These are phyloP conservation scores for Dendronephthya gigantea DNA, from an alignment of 64 coral and sea anemone genomes.

Conservation along the genomic window DNA sequence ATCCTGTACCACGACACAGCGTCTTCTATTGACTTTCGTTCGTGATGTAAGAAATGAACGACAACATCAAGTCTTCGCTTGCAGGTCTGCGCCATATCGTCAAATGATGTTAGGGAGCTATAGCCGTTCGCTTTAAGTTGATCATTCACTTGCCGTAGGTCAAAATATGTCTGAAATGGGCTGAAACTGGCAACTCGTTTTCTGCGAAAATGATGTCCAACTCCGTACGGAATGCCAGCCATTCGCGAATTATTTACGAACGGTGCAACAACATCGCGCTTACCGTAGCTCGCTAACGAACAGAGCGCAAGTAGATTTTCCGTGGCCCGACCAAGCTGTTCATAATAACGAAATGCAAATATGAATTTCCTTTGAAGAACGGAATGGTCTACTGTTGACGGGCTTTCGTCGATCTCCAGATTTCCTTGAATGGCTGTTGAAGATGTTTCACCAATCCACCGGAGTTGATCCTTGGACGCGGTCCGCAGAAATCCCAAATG, in stretches of 20 bases:
- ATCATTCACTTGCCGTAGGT: slow-evolving; percentile 50
- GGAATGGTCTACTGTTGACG: not conserved
- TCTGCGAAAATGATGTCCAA: slow-evolving; percentile 61
- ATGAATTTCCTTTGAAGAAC: slow-evolving; percentile 44
- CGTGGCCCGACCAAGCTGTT: slow-evolving; percentile 86
- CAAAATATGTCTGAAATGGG: slow-evolving; percentile 56
- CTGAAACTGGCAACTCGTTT: slow-evolving; percentile 38
- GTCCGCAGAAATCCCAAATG: not conserved
- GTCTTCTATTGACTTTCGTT: slow-evolving; percentile 35
- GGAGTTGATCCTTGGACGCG: not conserved
- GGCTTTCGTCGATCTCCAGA: not conserved
- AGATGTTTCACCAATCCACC: not conserved
- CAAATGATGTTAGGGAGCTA: slow-evolving; percentile 48
- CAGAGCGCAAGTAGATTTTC: slow-evolving; percentile 66
- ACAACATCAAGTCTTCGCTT: slow-evolving; percentile 67
- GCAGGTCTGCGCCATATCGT: slow-evolving; percentile 66
- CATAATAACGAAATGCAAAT: slow-evolving; percentile 98
- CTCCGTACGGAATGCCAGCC: slow-evolving; percentile 64
- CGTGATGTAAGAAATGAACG: slow-evolving; percentile 78
- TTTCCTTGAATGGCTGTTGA: not conserved
- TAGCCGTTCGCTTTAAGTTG: slow-evolving; percentile 58
- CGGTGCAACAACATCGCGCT: slow-evolving; percentile 58
- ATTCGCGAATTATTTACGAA: slow-evolving; percentile 98
- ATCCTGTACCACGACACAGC: slow-evolving; percentile 67
- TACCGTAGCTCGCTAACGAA: slow-evolving; percentile 60